Percentiles rank a stretch among this genome's conserved stretches.
Conservation (phyloP, 2,113 vertebrate genomes). For the Osmerus eperlanus region DNA sequence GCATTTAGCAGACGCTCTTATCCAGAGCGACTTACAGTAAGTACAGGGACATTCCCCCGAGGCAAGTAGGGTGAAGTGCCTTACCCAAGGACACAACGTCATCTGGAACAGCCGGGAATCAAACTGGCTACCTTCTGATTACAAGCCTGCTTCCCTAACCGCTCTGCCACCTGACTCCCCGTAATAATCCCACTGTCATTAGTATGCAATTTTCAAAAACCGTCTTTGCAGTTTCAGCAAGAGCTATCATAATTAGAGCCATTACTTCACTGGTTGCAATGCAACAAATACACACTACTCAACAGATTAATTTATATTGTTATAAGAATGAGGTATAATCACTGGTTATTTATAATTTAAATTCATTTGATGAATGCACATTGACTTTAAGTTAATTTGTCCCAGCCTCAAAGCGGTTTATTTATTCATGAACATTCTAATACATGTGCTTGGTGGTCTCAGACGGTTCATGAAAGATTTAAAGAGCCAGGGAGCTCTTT, state of each 20-base stretch:
- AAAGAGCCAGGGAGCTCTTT: not conserved
- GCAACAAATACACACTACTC: slow-evolving; percentile 66
- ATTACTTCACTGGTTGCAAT: slow-evolving; percentile 64
- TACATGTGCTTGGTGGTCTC: slow-evolving; percentile 26
- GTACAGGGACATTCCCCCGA: too few relatives aligned
- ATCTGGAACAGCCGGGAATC: too few relatives aligned
- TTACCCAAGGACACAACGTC: too few relatives aligned
- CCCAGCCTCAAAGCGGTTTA: slow-evolving; percentile 25
- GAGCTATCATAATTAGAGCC: slow-evolving; percentile 72
- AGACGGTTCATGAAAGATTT: slow-evolving; percentile 34
- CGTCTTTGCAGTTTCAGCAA: slow-evolving; percentile 62
- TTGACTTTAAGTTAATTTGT: slow-evolving; percentile 11
- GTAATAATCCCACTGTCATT: slow-evolving; percentile 46
- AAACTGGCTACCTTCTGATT: too few relatives aligned
- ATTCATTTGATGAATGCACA: slow-evolving; percentile 65
- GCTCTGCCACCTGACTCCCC: too few relatives aligned
- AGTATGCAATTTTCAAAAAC: slow-evolving; percentile 59
- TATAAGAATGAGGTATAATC: slow-evolving; percentile 75
- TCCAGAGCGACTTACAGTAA: too few relatives aligned
- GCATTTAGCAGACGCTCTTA: too few relatives aligned
- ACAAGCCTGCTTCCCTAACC: too few relatives aligned
- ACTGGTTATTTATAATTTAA: slow-evolving; percentile 73
- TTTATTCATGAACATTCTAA: slow-evolving; percentile 27
- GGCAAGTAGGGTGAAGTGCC: too few relatives aligned
- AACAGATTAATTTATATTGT: slow-evolving; percentile 73